Base-by-base conservation (phyloP, 2,888 invertebrate species). In the Octonoba sinensis region DNA sequence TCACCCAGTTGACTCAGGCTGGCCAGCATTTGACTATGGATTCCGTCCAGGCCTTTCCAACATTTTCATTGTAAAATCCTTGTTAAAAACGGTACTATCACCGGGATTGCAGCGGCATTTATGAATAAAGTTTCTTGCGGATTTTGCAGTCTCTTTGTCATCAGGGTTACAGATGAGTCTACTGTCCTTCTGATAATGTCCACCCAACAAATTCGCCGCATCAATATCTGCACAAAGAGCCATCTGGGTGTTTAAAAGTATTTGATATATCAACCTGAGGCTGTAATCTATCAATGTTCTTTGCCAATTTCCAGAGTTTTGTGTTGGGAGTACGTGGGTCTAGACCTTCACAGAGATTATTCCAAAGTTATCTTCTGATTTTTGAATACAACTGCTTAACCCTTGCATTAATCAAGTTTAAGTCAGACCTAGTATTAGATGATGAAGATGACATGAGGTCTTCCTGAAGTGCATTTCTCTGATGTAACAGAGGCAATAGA, bases 301-400 rank as follows among this genome's bases (percentile, higher is more conserved):
- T 59, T 59, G 24, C 22, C 59, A 22, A 27, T 59, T 59, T 59
- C 59, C 59, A 8, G 16, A 59, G 59, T 59, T 59, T 59, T 59
- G 11, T n/a, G n/a, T n/a, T n/a, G n/a, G n/a, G 16, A 59, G 59
- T 59, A 59, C 20, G 16, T 24, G 59, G 15, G 56, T 3, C 56
- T n/a, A 56, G 56, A n/a, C 18, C 16, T 59, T 2, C 4, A 59
- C 59, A 59, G 6, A 59, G 16, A 16, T 59, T 59, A 24, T 59
- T 59, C 4, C 59, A 59, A 24, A 22, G 59, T 15, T 59, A 22
- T 8, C 59, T 59, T 4, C 11, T 59, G 59, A 59, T 15, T 22
- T 59, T 27, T 15, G 24, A 22, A 59, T 59, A 59, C 11, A 59
- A 27, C 0, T 1, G 11, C 16, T 54, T 54, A 54, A 54, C n/a